Base-by-base conservation (phyloP, 2,888 invertebrate species). In the Spilosoma lubricipeda region DNA sequence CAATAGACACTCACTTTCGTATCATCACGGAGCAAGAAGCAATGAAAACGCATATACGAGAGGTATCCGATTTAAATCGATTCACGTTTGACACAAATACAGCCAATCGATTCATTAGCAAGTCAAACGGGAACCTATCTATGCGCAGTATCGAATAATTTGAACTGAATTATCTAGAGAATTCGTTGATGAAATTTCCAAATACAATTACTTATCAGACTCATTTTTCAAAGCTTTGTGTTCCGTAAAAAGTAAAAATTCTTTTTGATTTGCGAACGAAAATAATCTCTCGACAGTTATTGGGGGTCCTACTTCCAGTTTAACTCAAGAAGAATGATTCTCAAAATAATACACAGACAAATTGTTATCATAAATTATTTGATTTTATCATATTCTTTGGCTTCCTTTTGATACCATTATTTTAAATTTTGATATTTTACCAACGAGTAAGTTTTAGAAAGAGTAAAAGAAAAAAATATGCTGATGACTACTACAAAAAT, bases 51-150 rank as follows among this genome's bases (percentile, higher is more conserved):
- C 76, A 80, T 80, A 84, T 80, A 9, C 33, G n/a, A n/a, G n/a
- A n/a, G n/a, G n/a, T n/a, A n/a, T 80, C 71, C 71, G 67, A 74
- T 71, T 59, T 33, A 67, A 75, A 80, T 79, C 79, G 79, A 74
- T 77, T 79, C 82, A 76, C 74, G 74, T 77, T 71, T 73, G 73
- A 48, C 70, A 67, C 81, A 85, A 85, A 83, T 78, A 82, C 80
- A 78, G 77, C 15, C 74, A 71, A 78, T 76, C 80, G 79, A 77
- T 78, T 84, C 85, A 88, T 89, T 89, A 86, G 84, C 86, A 87
- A 89, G 86, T 86, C 85, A 85, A 86, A 82, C 79, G 68, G 71
- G 56, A 36, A 73, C 69, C 75, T 36, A 72, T 67, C 71, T 33
- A 72, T 64, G 79, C 70, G 75, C 39, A n/a, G 69, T 39, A 56